These are phyloP conservation scores for Pseudomugil gertrudae DNA, from an alignment of 2,797 vertebrate species.

Conservation along the genomic window DNA sequence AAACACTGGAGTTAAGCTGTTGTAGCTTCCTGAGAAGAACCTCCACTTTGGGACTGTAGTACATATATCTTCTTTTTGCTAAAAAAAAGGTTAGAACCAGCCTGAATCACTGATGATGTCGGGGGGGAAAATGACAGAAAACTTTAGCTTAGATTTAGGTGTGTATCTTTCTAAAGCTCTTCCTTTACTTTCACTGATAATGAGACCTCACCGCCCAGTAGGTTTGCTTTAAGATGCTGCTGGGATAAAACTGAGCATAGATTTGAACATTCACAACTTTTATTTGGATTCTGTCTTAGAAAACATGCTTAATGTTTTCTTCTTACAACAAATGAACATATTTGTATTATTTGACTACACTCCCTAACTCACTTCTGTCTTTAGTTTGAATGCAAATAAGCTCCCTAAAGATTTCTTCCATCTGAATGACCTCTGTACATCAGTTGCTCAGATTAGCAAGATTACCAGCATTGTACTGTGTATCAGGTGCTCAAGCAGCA, in stretches of 20 bases:
- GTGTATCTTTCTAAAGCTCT: slow-evolving; percentile 26
- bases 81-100: slow-evolving; percentile 38
- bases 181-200: slow-evolving; percentile 53
- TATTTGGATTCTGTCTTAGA: not conserved
- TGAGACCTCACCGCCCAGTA: slow-evolving; percentile 33
- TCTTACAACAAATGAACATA: not conserved
- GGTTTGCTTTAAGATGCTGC: not conserved
- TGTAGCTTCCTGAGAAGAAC: slow-evolving; percentile 32
- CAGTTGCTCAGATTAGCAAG: slow-evolving; percentile 65
- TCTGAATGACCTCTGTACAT: slow-evolving; percentile 61
- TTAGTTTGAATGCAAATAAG: slow-evolving; percentile 2
- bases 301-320: slow-evolving; percentile 3
- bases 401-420: slow-evolving; percentile 20
- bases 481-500: slow-evolving; percentile 51
- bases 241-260: slow-evolving; percentile 2
- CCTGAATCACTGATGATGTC: slow-evolving; percentile 3
- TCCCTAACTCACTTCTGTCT: slow-evolving; percentile 1
- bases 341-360: not conserved
- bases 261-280: not conserved
- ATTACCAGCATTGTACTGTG: slow-evolving; percentile 59
- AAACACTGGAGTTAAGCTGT: slow-evolving; percentile 68
- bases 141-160: slow-evolving; percentile 2
- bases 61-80: slow-evolving; percentile 28
- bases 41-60: slow-evolving; percentile 20
- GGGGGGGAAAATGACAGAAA: not conserved